Percentiles rank a stretch among this genome's conserved stretches.
phyloP scores from a whole-genome alignment of 2,113 vertebrate species.

The Otocyon megalotis region DNA sequence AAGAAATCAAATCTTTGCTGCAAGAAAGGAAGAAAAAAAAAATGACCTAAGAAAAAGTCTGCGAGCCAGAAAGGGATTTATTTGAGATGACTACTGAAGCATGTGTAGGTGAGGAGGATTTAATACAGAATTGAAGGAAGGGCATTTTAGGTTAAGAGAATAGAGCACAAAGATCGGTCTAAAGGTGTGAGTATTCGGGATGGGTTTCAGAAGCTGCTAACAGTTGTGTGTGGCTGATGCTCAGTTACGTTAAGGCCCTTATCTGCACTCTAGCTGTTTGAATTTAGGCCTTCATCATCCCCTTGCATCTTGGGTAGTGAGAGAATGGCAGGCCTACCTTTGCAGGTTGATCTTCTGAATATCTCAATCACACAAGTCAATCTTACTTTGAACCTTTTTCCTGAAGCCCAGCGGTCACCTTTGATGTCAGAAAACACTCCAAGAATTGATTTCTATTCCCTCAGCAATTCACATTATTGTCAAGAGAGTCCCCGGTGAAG shows the following conservation, averaged over 20 bases:
- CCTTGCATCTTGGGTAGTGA: not conserved
- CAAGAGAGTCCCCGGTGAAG: constrained; percentile 54
- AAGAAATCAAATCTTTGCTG: not conserved
- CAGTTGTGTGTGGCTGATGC: rapidly evolving
- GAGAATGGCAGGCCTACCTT: not conserved
- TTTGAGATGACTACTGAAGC: not conserved
- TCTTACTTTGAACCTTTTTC: constrained; percentile 59
- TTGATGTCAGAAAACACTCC: constrained; percentile 71
- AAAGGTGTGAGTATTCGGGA: not conserved
- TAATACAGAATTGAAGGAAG: not conserved
- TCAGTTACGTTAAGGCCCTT: not conserved
- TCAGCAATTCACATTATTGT: constrained; percentile 74
- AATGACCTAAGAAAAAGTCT: not conserved
- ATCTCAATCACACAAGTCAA: constrained; percentile 63
- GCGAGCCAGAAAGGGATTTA: not conserved
- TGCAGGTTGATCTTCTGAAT: constrained; percentile 12
- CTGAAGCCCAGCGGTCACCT: constrained; percentile 63
- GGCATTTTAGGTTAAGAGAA: not conserved
- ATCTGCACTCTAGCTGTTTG: not conserved
- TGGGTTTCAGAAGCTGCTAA: not conserved
- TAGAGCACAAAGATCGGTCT: not conserved
- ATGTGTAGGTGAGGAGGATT: not conserved
- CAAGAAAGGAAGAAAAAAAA: not conserved
- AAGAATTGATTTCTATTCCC: constrained; percentile 72
- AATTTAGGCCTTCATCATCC: not conserved